Conservation (phyloP, 2,113 vertebrate genomes). For the Archilochus colubris region DNA sequence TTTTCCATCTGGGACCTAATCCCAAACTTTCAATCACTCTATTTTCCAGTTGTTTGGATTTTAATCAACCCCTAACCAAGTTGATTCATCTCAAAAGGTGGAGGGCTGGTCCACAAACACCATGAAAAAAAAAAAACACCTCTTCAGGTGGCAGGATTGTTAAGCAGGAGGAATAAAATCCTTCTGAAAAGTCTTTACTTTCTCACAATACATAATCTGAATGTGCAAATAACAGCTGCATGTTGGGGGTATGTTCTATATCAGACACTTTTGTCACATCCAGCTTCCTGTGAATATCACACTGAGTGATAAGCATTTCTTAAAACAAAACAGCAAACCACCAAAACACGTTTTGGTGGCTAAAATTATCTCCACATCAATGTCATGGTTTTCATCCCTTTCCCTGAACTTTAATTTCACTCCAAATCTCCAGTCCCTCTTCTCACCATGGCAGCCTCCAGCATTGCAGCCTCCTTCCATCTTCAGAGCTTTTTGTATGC, state of each 20-base stretch:
- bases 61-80: not conserved
- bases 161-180: not conserved
- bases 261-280: not conserved
- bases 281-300: not conserved
- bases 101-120: not conserved
- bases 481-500: not conserved
- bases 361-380: not conserved
- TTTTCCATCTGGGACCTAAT: not conserved
- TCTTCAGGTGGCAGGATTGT: too few species aligned
- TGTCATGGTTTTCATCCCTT: not conserved
- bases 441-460: not conserved
- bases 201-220: not conserved
- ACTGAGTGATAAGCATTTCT: not conserved
- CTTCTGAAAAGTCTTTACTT: not conserved
- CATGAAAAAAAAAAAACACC: not conserved
- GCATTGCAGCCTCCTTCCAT: accelerated
- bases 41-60: not conserved
- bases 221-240: not conserved
- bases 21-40: not conserved
- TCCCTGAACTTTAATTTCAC: not conserved
- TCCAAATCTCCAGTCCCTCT: not conserved
- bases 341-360: not conserved
- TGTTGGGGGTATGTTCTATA: not conserved
- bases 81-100: not conserved
- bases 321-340: not conserved